Evolutionary conservation across 1,140 invertebrate genomes (phyloP).

Genomic region (Platyura marginata): DNA sequence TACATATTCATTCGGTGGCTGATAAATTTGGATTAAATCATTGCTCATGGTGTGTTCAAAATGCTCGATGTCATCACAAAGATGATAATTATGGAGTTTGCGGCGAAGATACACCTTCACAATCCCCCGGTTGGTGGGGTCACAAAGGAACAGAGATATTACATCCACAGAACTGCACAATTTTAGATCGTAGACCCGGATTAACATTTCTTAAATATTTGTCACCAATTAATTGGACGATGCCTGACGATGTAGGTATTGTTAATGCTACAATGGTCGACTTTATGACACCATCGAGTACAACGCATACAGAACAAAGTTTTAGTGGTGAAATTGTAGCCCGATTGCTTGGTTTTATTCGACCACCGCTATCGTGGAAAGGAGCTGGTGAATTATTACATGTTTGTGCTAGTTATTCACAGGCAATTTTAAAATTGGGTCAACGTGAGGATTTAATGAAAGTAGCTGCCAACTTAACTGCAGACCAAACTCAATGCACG

Average conservation of each 20-base stretch:
- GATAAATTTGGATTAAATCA: slow-evolving; percentile 55
- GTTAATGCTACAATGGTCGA: slow-evolving; percentile 69
- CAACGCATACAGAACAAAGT: slow-evolving; percentile 41
- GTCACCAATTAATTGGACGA: slow-evolving; percentile 63
- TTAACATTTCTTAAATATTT: slow-evolving; percentile 76
- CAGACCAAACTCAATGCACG: slow-evolving; percentile 41
- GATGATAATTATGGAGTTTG: slow-evolving; percentile 72
- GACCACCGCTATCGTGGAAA: slow-evolving; percentile 51
- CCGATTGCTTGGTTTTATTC: slow-evolving; percentile 56
- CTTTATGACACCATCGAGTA: slow-evolving; percentile 43
- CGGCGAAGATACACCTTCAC: slow-evolving; percentile 58
- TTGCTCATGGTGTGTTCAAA: slow-evolving; percentile 87
- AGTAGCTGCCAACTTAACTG: slow-evolving; percentile 42
- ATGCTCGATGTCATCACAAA: slow-evolving; percentile 71
- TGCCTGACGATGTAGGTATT: slow-evolving; percentile 69
- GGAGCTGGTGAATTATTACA: slow-evolving; percentile 43
- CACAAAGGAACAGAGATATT: slow-evolving; percentile 60
- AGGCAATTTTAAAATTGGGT: slow-evolving; percentile 34
- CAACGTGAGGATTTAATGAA: slow-evolving; percentile 8
- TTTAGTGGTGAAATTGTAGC: slow-evolving; percentile 53
- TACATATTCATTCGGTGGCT: slow-evolving; percentile 40
- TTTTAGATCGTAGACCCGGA: slow-evolving; percentile 64
- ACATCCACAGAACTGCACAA: slow-evolving; percentile 55
- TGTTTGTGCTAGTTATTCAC: slow-evolving; percentile 52
- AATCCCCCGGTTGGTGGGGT: slow-evolving; percentile 78